phyloP scores from a whole-genome alignment of 2,113 vertebrate species.

The Mixornis gularis region DNA sequence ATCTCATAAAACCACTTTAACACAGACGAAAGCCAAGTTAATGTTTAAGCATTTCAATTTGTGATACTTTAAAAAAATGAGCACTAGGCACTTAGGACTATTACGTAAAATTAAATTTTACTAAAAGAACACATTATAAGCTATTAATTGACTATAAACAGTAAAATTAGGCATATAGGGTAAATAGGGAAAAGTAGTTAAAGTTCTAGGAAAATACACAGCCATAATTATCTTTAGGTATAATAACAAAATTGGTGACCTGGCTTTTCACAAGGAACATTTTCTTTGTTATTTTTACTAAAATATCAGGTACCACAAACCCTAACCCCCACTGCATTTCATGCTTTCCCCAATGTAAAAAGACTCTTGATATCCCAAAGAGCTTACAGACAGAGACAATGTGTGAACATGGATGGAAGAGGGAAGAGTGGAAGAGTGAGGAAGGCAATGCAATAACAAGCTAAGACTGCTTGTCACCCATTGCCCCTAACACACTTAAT shows the following conservation, averaged over 20 bases:
- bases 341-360: not conserved
- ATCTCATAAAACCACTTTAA: not conserved
- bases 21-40: not conserved
- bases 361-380: not conserved
- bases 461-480: accelerated
- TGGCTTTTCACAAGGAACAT: not conserved
- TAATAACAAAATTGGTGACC: not conserved
- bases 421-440: not conserved
- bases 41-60: not conserved
- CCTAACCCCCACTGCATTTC: not conserved
- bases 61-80: not conserved
- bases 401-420: not conserved
- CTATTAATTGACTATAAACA: not conserved
- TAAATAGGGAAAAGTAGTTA: not conserved
- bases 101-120: not conserved
- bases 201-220: not conserved
- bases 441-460: not conserved
- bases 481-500: not conserved
- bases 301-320: not conserved
- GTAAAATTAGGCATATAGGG: not conserved
- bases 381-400: not conserved
- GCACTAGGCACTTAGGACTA: not conserved
- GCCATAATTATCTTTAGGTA: not conserved
- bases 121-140: not conserved
- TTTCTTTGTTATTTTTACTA: not conserved